Conservation (phyloP, 2,888 invertebrate species). For the Acheta domesticus region DNA sequence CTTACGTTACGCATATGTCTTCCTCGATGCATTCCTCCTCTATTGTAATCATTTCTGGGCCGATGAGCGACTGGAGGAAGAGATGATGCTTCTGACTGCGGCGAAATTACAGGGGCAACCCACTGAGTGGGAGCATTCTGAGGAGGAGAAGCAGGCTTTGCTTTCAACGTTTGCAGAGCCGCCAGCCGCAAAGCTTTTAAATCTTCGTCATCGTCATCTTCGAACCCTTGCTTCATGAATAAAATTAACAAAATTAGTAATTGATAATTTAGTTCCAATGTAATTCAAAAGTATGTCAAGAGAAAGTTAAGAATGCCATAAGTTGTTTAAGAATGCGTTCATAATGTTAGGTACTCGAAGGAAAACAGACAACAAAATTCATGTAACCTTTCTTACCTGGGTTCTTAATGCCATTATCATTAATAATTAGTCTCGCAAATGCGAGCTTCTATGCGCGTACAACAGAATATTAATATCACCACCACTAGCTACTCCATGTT, state of each 20-base stretch:
- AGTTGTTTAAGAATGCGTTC: not conserved
- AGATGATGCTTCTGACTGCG: not conserved
- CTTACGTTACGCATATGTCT: conserved; percentile 26
- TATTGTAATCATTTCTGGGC: not conserved
- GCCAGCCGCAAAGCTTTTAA: conserved; percentile 52
- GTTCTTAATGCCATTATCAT: not conserved
- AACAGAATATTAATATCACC: not conserved
- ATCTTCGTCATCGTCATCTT: conserved; percentile 54
- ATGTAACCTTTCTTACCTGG: not conserved
- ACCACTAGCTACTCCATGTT: not conserved
- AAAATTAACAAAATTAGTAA: not conserved
- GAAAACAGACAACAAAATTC: not conserved
- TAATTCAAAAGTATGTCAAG: not conserved
- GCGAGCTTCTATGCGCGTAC: not conserved
- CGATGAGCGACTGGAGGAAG: not conserved
- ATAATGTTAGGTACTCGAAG: not conserved
- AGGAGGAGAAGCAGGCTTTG: conserved; percentile 37
- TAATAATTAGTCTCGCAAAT: not conserved
- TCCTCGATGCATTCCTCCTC: not conserved
- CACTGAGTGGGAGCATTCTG: not conserved
- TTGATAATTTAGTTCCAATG: not conserved
- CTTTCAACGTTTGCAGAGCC: conserved; percentile 50
- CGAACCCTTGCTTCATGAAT: conserved; percentile 33
- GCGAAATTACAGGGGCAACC: not conserved
- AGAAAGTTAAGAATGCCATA: not conserved